Base-by-base conservation (phyloP, 2,888 invertebrate species). In the Temnothorax unifasciatus region DNA sequence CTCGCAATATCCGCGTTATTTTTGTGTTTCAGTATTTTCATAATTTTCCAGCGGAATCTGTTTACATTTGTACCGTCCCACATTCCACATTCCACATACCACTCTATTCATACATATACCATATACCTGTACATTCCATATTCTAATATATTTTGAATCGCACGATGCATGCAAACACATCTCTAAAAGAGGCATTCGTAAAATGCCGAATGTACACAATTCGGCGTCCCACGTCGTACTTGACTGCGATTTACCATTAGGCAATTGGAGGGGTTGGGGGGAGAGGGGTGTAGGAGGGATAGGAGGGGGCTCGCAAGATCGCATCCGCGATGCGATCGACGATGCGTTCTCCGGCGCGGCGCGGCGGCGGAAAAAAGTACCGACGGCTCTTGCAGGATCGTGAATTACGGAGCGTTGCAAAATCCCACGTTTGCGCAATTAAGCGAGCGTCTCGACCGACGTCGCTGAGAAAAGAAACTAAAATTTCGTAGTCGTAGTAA, bases 371-470 rank as follows among this genome's bases (percentile, higher is more conserved):
- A 54, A 68, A 68, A 13, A 18, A 57, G 34, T 25, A 52, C 52
- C 52, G 52, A 15, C 61, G 64, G 64, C 66, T 47, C 79, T 38
- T 71, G 25, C 79, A 71, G 47, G 59, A 47, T 47, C 25, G 59
- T 76, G 57, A 82, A 83, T 68, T 83, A 41, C 57, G 54, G 66
- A 38, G 25, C 44, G 38, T 83, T 83, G 57, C 82, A 76, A 83
- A 83, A 83, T 57, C 47, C 54, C 38, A 18, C n/a, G 63, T 76
- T 83, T 81, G 76, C 82, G 82, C 76, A 83, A 83, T 83, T 77
- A 83, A 64, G 76, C 66, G 66, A 66, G 57, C 54, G 71, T 59
- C 68, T 81, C 69, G 69, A 9, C 61, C 41, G 38, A 15, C 63
- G 41, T 29, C 13, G 44, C 57, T 25, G 57, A 44, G 47, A 69